Conservation (phyloP, 2,888 invertebrate species). For the Drosophila buzzatii region DNA sequence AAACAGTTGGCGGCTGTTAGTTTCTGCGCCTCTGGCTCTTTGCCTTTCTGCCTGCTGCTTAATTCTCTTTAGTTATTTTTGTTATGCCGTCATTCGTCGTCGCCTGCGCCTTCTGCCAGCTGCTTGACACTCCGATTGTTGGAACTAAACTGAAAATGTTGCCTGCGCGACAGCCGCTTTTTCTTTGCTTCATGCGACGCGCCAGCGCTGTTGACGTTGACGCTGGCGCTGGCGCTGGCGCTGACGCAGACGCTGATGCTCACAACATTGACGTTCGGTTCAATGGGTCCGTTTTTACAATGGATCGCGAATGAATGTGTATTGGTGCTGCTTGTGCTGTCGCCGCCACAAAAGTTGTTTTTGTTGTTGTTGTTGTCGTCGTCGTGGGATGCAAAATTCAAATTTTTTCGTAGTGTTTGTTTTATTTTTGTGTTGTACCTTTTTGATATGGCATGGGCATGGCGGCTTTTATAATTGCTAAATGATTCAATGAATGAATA, state of each 20-base stretch:
- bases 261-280: conserved; percentile 45
- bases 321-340: conserved; percentile 23
- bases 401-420: conserved; percentile 60
- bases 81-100: conserved; percentile 3
- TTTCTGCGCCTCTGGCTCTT: conserved; percentile 46
- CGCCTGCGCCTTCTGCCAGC: conserved; percentile 19
- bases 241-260: conserved; percentile 27
- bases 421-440: conserved; percentile 71
- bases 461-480: conserved; percentile 3
- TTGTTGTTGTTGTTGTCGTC: neutral
- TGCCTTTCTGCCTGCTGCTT: conserved; percentile 28
- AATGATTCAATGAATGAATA: neutral
- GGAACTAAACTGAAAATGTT: conserved; percentile 82
- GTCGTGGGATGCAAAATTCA: conserved; percentile 70
- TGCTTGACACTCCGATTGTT: conserved; percentile 77
- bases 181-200: conserved; percentile 72
- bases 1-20: conserved; percentile 25
- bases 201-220: conserved; percentile 39
- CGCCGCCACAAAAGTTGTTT: conserved; percentile 1
- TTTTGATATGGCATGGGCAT: too few species aligned
- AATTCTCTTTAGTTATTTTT: conserved; percentile 1
- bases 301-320: conserved; percentile 44
- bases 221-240: conserved; percentile 34
- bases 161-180: conserved; percentile 78
- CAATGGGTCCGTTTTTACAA: conserved; percentile 54